These are phyloP conservation scores for Carollia perspicillata DNA, from an alignment of 2,113 vertebrate species.

Conservation along the genomic window DNA sequence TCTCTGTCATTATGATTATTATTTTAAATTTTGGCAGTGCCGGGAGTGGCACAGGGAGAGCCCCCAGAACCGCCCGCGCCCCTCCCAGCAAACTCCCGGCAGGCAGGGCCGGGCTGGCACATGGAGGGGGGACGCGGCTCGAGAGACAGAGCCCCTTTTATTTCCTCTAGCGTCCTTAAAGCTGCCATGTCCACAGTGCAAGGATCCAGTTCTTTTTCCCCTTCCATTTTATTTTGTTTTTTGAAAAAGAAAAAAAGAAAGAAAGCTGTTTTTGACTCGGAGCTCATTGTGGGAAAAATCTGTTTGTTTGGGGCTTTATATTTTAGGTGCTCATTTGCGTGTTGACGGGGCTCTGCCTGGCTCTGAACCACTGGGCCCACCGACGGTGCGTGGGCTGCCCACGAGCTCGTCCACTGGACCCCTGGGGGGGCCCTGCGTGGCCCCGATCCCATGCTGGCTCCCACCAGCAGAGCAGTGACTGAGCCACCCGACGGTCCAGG, in stretches of 20 bases:
- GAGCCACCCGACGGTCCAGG: rapidly evolving
- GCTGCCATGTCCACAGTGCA: neutral
- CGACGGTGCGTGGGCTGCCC: rapidly evolving
- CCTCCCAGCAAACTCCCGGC: neutral
- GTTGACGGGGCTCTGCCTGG: neutral
- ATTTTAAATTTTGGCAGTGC: neutral
- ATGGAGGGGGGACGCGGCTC: neutral
- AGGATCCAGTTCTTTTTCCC: neutral
- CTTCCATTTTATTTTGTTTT: constrained; percentile 3
- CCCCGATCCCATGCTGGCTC: neutral
- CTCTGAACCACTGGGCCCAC: neutral
- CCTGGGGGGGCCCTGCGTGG: neutral
- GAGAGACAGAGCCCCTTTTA: constrained; percentile 59
- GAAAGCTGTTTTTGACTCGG: neutral
- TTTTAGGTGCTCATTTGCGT: neutral
- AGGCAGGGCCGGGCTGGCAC: constrained; percentile 16
- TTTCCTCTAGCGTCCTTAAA: neutral
- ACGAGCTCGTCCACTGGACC: neutral
- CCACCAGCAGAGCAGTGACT: neutral
- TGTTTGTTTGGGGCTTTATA: neutral
- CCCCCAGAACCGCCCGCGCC: neutral
- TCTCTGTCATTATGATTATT: neutral
- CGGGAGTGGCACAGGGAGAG: neutral
- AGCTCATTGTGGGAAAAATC: neutral
- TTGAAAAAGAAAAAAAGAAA: neutral